Percentiles rank a stretch among this genome's conserved stretches.
Evolutionary conservation across 2,113 vertebrate genomes (phyloP).

Genomic region (Puffinus mauretanicus): DNA sequence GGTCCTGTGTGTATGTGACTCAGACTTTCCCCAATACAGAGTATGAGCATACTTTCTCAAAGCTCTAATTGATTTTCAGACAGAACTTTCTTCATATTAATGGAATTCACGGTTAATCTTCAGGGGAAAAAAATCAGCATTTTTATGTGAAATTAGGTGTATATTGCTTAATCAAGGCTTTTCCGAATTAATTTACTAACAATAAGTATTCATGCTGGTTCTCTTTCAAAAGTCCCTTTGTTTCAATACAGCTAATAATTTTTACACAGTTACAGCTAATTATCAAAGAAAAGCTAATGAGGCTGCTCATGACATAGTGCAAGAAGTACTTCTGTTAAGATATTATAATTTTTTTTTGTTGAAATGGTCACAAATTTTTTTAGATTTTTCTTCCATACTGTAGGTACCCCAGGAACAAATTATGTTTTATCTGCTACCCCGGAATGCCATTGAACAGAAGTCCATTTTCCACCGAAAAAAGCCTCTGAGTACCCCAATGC

Average conservation of each 20-base stretch:
- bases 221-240: constrained; percentile 60
- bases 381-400: neutral
- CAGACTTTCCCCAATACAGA: neutral
- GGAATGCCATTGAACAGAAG: neutral
- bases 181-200: constrained; percentile 69
- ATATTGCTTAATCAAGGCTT: constrained; percentile 70
- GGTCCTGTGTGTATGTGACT: neutral
- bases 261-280: constrained; percentile 62
- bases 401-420: neutral
- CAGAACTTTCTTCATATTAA: constrained; percentile 52
- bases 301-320: neutral
- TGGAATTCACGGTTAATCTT: constrained; percentile 65
- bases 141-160: constrained; percentile 73
- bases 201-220: constrained; percentile 54
- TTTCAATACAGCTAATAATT: constrained; percentile 67
- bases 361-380: neutral
- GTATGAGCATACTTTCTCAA: neutral
- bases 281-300: constrained; percentile 67
- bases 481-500: neutral
- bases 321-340: constrained; percentile 4
- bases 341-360: neutral
- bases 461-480: neutral
- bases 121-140: constrained; percentile 58
- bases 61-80: constrained; percentile 56
- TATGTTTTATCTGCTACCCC: neutral